Evolutionary conservation across 2,888 invertebrate species (phyloP), one percentile per base, ranked within the genome.

Genomic region (Tineola bisselliella): DNA sequence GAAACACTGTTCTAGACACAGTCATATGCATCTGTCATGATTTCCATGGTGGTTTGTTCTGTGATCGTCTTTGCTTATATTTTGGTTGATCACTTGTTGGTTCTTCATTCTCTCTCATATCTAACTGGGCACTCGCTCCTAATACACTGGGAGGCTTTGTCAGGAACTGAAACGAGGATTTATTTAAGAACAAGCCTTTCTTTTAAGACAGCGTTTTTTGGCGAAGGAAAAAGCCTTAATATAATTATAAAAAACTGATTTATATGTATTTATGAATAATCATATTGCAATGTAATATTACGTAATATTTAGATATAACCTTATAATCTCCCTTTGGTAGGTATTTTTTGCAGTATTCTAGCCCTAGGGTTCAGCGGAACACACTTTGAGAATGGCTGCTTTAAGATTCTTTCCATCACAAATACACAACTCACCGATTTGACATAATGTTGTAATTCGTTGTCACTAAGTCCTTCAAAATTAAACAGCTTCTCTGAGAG

Each of bases 1-100:
- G n/a, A n/a, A n/a, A n/a, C n/a, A n/a, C n/a, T n/a, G n/a, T n/a
- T n/a, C n/a, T n/a, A n/a, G n/a, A n/a, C n/a, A n/a, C n/a, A n/a
- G n/a, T n/a, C 6, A 25, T 25, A 4, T 25, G 4, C 25, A 25
- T 25, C 2, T 19, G 33, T 64, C 71, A 84, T 0, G 83, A 70
- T 63, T 84, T 86, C 86, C 86, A 86, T 0, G 86, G 86, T 11
- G 86, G 86, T 61, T 84, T 84, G 65, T 61, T 66, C 1, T 66
- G 66, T 33, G 62, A 66, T 10, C 76, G 66, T 25, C 67, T 70
- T 19, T 63, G 64, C 30, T 70, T 71, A 19, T 60, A 62, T 43
- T 71, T 75, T 1, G 74, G 70, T 0, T 76, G 75, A 71, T 84
- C 84, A 68, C 79, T 81, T 62, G 84, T 84, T 52, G 80, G 79